A percentile compares a stretch with the other conserved stretches of the same genome.
phyloP scores from a whole-genome alignment of 2,113 vertebrate genomes.

The Setophaga petechia region DNA sequence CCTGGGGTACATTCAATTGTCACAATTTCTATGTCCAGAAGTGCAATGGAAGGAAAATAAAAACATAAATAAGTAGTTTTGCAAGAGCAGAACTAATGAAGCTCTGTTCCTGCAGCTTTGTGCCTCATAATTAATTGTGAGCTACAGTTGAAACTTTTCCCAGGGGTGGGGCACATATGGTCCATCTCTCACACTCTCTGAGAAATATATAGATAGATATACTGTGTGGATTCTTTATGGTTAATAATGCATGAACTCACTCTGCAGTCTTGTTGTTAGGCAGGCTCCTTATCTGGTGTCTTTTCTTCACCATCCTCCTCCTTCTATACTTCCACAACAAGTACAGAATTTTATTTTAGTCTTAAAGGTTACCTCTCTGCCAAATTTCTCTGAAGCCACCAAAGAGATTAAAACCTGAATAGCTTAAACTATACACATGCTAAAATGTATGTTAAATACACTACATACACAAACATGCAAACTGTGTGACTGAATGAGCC shows the following conservation, averaged over 20 bases:
- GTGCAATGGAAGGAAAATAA: not conserved
- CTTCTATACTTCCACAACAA: not conserved
- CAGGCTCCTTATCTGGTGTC: not conserved
- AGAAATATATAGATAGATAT: constrained; percentile 22
- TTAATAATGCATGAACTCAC: constrained; percentile 53
- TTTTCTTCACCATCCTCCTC: not conserved
- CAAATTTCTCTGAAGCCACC: not conserved
- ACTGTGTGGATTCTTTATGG: constrained; percentile 13
- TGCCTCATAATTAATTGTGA: constrained; percentile 52
- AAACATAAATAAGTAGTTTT: constrained; percentile 19
- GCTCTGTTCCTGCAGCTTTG: not conserved
- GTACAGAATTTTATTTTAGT: not conserved
- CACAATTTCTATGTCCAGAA: not conserved
- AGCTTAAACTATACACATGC: not conserved
- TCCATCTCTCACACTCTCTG: constrained; percentile 22
- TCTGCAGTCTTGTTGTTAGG: not conserved
- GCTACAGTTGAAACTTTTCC: constrained; percentile 36
- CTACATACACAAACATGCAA: not conserved
- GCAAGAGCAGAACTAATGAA: constrained; percentile 26
- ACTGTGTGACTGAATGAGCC: not conserved
- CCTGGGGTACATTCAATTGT: not conserved
- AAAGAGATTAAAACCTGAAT: not conserved
- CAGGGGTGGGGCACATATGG: constrained; percentile 44
- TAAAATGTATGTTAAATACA: not conserved
- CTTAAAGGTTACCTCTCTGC: not conserved